Conservation (phyloP, 1,140 invertebrate species). For the Bradysia coprophila region DNA sequence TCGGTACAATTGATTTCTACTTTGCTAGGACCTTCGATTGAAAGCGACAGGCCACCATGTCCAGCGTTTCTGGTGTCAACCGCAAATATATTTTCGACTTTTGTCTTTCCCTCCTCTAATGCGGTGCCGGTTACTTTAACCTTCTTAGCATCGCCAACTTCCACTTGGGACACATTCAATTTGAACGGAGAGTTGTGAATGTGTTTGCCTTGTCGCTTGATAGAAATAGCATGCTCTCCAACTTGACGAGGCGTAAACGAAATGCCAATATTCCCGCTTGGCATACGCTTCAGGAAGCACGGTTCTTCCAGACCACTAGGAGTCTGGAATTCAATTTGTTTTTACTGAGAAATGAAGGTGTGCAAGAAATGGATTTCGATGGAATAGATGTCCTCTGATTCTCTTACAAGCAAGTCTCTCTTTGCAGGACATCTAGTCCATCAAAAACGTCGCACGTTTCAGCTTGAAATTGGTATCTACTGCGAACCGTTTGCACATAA, state of each 20-base stretch:
- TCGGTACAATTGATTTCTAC: slow-evolving; percentile 95
- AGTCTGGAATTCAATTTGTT: slow-evolving; percentile 25
- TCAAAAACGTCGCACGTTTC: too few relatives aligned
- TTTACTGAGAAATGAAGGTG: background rate
- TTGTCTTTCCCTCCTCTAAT: slow-evolving; percentile 81
- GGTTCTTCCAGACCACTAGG: slow-evolving; percentile 90
- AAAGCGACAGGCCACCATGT: slow-evolving; percentile 87
- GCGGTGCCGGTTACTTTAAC: slow-evolving; percentile 76
- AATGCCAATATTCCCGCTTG: slow-evolving; percentile 91
- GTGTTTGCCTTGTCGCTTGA: slow-evolving; percentile 85
- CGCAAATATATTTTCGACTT: slow-evolving; percentile 76
- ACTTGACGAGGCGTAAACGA: slow-evolving; percentile 92
- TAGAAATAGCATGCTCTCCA: slow-evolving; percentile 86
- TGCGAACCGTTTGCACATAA: too few relatives aligned
- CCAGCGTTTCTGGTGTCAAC: slow-evolving; percentile 90
- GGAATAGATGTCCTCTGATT: too few relatives aligned
- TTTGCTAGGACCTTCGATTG: slow-evolving; percentile 76
- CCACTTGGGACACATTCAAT: slow-evolving; percentile 78
- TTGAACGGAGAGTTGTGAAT: slow-evolving; percentile 95
- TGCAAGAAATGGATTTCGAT: too few relatives aligned
- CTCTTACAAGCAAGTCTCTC: too few relatives aligned
- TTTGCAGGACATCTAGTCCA: too few relatives aligned
- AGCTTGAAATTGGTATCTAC: too few relatives aligned
- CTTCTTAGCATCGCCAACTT: slow-evolving; percentile 94
- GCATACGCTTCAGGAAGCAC: slow-evolving; percentile 85